These are phyloP conservation scores for Conopomorpha cramerella DNA, from an alignment of 1,140 invertebrate genomes.

Conservation along the genomic window DNA sequence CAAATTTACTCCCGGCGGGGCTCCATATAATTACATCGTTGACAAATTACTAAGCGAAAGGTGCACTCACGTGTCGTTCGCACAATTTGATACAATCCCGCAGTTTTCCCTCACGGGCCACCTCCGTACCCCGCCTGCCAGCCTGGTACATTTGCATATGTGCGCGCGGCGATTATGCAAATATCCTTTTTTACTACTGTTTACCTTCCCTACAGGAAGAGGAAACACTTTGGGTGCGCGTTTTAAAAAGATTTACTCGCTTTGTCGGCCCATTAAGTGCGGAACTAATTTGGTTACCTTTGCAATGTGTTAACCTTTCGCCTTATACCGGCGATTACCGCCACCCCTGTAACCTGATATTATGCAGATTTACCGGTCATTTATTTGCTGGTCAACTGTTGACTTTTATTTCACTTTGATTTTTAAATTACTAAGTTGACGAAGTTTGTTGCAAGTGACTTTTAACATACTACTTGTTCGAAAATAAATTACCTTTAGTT, in stretches of 20 bases:
- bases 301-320: constrained; percentile 55
- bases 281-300: constrained; percentile 60
- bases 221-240: constrained; percentile 42
- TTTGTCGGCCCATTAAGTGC: constrained; percentile 58
- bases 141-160: constrained; percentile 55
- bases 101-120: constrained; percentile 38
- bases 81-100: constrained; percentile 57
- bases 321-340: too few species aligned
- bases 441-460: too few species aligned
- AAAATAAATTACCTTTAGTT: too few species aligned
- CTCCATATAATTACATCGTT: constrained; percentile 48
- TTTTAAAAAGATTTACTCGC: constrained; percentile 59
- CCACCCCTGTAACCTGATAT: constrained; percentile 45
- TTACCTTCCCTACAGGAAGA: constrained; percentile 37
- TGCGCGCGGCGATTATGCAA: constrained; percentile 45
- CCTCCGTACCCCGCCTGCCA: background rate
- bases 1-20: too few species aligned
- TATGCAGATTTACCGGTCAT: constrained; percentile 45
- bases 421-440: too few species aligned
- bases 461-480: too few species aligned
- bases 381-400: constrained; percentile 11
- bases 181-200: constrained; percentile 54
- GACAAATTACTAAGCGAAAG: constrained; percentile 53
- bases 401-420: constrained; percentile 19
- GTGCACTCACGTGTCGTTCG: constrained; percentile 43